Evolutionary conservation across 2,113 vertebrate species (phyloP), one percentile per base, ranked within the genome.

Genomic region (Albula glossodonta): DNA sequence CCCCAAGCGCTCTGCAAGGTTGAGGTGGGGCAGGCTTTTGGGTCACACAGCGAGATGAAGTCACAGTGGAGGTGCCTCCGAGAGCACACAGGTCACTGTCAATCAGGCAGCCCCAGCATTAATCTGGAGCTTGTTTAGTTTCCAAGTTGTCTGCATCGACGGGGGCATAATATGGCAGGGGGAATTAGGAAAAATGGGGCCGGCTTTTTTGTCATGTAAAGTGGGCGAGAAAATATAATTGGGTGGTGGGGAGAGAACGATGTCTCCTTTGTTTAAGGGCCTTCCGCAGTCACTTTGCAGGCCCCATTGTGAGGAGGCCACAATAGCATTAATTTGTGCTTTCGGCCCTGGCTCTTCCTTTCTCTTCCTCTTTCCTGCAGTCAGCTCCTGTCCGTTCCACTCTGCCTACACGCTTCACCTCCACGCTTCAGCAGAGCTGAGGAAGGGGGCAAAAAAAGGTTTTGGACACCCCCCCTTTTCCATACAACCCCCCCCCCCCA

Each of bases 241-340:
- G 93, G 93, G 88, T 90, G 88, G 90, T 91, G 92, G 90, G 89
- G 88, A 90, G 91, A 85, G 86, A 92, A 92, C 92, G 90, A 90
- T 91, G 91, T 93, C 87, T 86, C 89, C 89, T 95, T 96, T 96
- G 95, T 96, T 95, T 96, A 95, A 95, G 93, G 93, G 92, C 93
- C 94, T 92, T 96, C 90, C 87, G 92, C 94, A 96, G 95, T 96
- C 95, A 95, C 94, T 96, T 96, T 93, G 92, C 94, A 91, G 93
- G 94, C 91, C 86, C 94, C 93, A 95, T 96, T 97, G 96, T 97
- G 94, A 91, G 90, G 89, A 89, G 88, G 86, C 91, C 90, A 97
- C 96, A 97, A 96, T 95, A 93, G 96, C 93, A 94, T 96, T 96
- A 95, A 95, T 96, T 95, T 94, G 95, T 94, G 94, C 93, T 92